Conservation (phyloP, 2,113 vertebrate genomes). For the Hyla sarda region DNA sequence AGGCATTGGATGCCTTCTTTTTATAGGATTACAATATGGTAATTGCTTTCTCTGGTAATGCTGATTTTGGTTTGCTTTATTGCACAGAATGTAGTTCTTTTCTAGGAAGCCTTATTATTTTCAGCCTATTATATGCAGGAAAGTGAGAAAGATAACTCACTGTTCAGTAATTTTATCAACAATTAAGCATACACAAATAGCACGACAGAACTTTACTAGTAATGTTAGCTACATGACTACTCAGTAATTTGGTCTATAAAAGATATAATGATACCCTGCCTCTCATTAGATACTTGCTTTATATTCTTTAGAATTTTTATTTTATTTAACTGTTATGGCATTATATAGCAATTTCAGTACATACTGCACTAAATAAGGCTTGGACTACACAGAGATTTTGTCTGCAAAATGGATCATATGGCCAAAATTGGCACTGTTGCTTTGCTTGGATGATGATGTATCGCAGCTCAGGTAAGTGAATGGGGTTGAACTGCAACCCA, state of each 20-base stretch:
- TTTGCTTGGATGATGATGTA: no score
- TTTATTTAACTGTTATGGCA: background rate
- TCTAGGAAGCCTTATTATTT: background rate
- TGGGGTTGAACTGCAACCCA: no score
- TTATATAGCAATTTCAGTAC: background rate
- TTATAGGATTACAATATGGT: conserved; percentile 15
- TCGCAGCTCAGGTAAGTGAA: no score
- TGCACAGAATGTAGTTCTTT: background rate
- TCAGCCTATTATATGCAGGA: background rate
- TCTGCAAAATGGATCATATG: no score
- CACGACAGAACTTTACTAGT: background rate
- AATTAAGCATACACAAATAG: background rate
- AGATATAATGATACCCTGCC: background rate
- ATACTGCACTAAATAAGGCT: no score
- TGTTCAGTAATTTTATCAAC: background rate
- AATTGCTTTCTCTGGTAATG: conserved; percentile 3
- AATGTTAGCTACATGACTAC: background rate
- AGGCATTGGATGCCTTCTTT: background rate
- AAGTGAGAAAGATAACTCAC: background rate
- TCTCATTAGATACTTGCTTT: background rate
- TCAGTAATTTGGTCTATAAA: background rate
- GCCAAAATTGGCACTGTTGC: no score
- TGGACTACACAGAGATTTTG: no score
- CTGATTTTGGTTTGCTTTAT: background rate
- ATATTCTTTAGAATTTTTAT: background rate